Percentiles rank a stretch among this genome's conserved stretches.
phyloP scores from a whole-genome alignment of 92 coral and sea anemone species.

The Isaurus tuberculatus region DNA sequence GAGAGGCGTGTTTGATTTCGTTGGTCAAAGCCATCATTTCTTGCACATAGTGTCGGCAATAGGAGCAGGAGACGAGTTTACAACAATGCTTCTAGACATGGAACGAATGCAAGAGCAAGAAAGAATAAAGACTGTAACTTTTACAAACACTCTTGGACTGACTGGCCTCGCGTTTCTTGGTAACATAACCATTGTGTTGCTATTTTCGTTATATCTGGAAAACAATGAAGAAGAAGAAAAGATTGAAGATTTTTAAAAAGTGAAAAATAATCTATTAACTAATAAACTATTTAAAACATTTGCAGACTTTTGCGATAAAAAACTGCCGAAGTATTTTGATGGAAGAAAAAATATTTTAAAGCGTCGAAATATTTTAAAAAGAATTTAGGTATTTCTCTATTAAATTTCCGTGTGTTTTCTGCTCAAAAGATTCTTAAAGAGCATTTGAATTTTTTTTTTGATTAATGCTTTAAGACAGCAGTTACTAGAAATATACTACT shows the following conservation, averaged over 20 bases:
- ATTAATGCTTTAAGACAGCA: no score
- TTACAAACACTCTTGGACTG: constrained; percentile 78
- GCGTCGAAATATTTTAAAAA: no score
- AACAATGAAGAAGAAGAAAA: constrained; percentile 63
- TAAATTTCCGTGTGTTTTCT: no score
- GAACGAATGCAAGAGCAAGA: constrained; percentile 59
- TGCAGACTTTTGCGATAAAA: no score
- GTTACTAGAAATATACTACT: no score
- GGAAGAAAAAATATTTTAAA: no score
- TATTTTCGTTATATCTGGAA: constrained; percentile 74
- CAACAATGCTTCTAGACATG: constrained; percentile 86
- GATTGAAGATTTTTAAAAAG: constrained; percentile 30
- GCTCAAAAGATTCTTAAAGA: no score
- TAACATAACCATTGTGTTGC: constrained; percentile 80
- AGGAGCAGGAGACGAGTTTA: constrained; percentile 83
- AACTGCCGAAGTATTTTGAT: no score
- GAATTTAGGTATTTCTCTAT: no score
- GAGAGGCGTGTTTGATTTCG: constrained; percentile 86
- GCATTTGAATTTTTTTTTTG: no score
- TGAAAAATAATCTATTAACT: background rate
- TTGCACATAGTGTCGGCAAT: constrained; percentile 89
- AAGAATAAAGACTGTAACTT: constrained; percentile 52
- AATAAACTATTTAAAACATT: no score
- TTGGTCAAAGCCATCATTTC: constrained; percentile 97
- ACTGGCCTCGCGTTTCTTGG: constrained; percentile 65